A percentile compares a stretch with the other conserved stretches of the same genome.
These are phyloP conservation scores for Synanthedon myopaeformis DNA, from an alignment of 2,888 invertebrate genomes.

Conservation along the genomic window DNA sequence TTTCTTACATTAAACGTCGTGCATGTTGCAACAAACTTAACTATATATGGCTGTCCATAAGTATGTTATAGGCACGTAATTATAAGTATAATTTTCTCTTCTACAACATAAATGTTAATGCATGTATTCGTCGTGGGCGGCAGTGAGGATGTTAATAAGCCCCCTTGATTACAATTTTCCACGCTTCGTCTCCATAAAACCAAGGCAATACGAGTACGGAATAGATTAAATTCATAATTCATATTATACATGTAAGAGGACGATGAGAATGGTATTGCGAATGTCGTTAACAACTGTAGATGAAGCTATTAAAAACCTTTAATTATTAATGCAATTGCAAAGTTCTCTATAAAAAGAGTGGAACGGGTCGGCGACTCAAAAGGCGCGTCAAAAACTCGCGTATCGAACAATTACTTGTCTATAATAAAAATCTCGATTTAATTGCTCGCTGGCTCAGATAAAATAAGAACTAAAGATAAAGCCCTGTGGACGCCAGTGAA, in stretches of 20 bases:
- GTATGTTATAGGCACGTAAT: neutral
- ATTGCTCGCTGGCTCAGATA: slow-evolving; percentile 29
- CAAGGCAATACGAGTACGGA: slow-evolving; percentile 29
- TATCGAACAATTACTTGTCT: slow-evolving; percentile 41
- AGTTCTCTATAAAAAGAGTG: slow-evolving; percentile 14
- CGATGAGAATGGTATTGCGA: slow-evolving; percentile 6
- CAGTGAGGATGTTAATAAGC: slow-evolving; percentile 1
- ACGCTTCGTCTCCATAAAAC: slow-evolving; percentile 43
- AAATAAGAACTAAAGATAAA: no score
- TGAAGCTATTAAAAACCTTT: slow-evolving; percentile 37
- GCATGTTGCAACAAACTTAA: no score
- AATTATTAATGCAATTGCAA: slow-evolving; percentile 25
- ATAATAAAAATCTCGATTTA: slow-evolving; percentile 52
- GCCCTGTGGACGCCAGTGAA: no score
- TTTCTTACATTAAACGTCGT: no score
- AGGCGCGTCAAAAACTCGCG: slow-evolving; percentile 37
- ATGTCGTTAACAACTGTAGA: slow-evolving; percentile 21
- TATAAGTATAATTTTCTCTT: neutral
- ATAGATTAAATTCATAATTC: slow-evolving; percentile 43
- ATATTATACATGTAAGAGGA: slow-evolving; percentile 10
- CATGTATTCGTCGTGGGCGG: slow-evolving; percentile 1
- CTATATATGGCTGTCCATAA: neutral
- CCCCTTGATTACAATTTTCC: slow-evolving; percentile 16
- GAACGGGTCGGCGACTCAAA: slow-evolving; percentile 26
- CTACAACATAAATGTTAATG: neutral